phyloP scores from a whole-genome alignment of 2,888 invertebrate genomes.

The Thecocarcelia acutangulata region DNA sequence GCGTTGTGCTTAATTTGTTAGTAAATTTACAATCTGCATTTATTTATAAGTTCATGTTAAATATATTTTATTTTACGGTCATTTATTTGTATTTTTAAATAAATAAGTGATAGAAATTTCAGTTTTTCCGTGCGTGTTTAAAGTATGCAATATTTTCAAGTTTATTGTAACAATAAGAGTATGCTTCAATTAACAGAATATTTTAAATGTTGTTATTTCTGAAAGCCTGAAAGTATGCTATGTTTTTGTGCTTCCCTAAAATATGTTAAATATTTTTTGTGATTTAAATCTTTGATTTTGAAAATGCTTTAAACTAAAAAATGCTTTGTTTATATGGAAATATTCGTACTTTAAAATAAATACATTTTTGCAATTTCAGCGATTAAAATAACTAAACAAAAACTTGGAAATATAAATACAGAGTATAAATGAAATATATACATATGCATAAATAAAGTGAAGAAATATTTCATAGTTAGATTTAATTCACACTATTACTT shows the following conservation, averaged over 20 bases:
- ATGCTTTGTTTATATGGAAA: not conserved
- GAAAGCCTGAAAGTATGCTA: slow-evolving; percentile 14
- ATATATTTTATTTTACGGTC: slow-evolving; percentile 47
- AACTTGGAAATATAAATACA: too few relatives aligned
- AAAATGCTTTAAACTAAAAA: not conserved
- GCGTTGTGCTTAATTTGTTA: slow-evolving; percentile 58
- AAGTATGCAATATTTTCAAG: slow-evolving; percentile 42
- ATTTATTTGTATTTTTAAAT: slow-evolving; percentile 35
- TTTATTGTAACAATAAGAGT: slow-evolving; percentile 34
- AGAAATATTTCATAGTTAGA: too few relatives aligned
- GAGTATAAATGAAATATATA: too few relatives aligned
- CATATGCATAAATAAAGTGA: too few relatives aligned
- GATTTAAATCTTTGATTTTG: not conserved
- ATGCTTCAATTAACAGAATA: slow-evolving; percentile 5
- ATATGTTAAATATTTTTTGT: not conserved
- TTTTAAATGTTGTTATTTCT: not conserved
- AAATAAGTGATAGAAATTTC: not conserved
- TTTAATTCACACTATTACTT: too few relatives aligned
- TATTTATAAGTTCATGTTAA: slow-evolving; percentile 50
- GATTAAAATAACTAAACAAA: too few relatives aligned
- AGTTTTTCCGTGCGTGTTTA: not conserved
- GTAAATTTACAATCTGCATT: slow-evolving; percentile 48
- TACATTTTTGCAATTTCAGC: too few relatives aligned
- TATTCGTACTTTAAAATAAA: too few relatives aligned
- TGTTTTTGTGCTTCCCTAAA: slow-evolving; percentile 1